Evolutionary conservation across 2,888 invertebrate genomes (phyloP).

Genomic region (Ormia ochracea): DNA sequence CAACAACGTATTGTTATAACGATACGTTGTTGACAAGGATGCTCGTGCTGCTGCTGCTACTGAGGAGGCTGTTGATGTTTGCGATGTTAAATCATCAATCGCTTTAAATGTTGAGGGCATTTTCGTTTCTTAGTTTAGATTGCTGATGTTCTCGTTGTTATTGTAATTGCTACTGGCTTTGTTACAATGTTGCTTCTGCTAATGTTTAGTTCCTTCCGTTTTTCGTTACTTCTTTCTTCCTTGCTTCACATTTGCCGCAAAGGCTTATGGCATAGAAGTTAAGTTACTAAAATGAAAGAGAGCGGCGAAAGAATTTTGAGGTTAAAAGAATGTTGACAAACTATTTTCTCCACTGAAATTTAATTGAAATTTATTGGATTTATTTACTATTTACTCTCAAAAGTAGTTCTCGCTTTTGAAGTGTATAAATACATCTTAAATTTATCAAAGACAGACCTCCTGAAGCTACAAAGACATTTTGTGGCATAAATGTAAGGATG

Average conservation of each 20-base stretch:
- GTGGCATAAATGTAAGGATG: too few relatives aligned
- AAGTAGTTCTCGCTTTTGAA: not conserved
- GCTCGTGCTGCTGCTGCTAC: slow-evolving; percentile 59
- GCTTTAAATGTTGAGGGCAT: slow-evolving; percentile 64
- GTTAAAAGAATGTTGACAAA: slow-evolving; percentile 25
- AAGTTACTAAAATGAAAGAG: slow-evolving; percentile 51
- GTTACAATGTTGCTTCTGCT: slow-evolving; percentile 5
- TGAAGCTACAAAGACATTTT: too few relatives aligned
- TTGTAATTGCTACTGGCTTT: too few relatives aligned
- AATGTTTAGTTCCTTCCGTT: slow-evolving; percentile 39
- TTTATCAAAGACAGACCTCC: too few relatives aligned
- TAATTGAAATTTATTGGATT: slow-evolving; percentile 24
- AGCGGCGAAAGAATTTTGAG: slow-evolving; percentile 7
- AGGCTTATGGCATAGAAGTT: slow-evolving; percentile 59
- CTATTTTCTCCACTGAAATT: not conserved
- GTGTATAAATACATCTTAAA: too few relatives aligned
- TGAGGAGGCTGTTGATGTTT: slow-evolving; percentile 62
- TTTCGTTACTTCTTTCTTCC: not conserved
- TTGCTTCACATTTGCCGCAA: slow-evolving; percentile 30
- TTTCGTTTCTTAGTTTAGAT: slow-evolving; percentile 37
- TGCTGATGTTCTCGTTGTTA: slow-evolving; percentile 13
- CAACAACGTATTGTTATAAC: slow-evolving; percentile 57
- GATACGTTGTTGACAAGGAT: slow-evolving; percentile 59
- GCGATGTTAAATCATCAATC: slow-evolving; percentile 49
- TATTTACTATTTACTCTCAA: not conserved